Evolutionary conservation across 2,888 invertebrate species (phyloP).

Genomic region (Syrista parreyssii): DNA sequence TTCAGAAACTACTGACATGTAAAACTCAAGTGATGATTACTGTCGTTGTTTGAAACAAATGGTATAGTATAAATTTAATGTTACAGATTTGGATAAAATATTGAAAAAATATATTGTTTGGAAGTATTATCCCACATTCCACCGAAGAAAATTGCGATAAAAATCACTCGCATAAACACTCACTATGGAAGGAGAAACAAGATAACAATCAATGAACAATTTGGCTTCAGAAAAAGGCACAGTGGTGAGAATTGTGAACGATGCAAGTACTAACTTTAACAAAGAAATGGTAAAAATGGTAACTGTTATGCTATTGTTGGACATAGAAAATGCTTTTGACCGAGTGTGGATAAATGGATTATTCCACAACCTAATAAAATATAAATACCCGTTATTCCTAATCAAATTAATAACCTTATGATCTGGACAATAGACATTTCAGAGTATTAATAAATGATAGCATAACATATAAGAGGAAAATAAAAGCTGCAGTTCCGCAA

Average conservation of each 20-base stretch:
- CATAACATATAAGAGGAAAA: constrained; percentile 20
- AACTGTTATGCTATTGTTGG: constrained; percentile 36
- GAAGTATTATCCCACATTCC: too few species aligned
- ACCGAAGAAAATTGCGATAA: too few species aligned
- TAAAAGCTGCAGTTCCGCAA: constrained; percentile 32
- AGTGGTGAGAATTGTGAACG: constrained; percentile 30
- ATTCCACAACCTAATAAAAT: constrained; percentile 37
- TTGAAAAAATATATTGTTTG: too few species aligned
- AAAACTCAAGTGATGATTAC: too few species aligned
- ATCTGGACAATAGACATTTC: constrained; percentile 36
- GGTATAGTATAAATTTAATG: too few species aligned
- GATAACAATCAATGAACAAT: too few species aligned
- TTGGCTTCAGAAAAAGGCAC: constrained; percentile 42
- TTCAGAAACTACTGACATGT: too few species aligned
- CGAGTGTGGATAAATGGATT: constrained; percentile 41
- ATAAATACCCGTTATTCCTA: constrained; percentile 32
- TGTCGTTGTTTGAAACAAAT: too few species aligned
- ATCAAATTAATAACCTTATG: constrained; percentile 39
- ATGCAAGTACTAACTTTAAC: constrained; percentile 32
- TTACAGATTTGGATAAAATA: too few species aligned
- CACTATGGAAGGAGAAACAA: too few species aligned
- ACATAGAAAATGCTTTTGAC: constrained; percentile 49
- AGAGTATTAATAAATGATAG: constrained; percentile 31
- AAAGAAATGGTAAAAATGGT: constrained; percentile 22
- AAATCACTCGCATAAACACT: too few species aligned